Evolutionary conservation across 2,113 vertebrate genomes (phyloP).

Genomic region (Picathartes gymnocephalus): DNA sequence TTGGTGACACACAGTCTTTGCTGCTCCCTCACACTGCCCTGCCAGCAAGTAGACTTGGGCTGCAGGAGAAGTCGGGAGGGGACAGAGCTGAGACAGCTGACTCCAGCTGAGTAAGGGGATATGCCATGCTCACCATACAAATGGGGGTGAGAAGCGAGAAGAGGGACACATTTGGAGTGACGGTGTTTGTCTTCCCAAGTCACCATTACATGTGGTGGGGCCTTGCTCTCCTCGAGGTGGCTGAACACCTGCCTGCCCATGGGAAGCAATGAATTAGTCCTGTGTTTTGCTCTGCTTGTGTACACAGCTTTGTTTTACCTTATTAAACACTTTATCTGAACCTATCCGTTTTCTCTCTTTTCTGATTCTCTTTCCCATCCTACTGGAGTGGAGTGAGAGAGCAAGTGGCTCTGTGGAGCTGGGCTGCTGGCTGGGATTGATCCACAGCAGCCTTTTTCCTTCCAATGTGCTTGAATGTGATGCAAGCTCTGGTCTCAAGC

Average conservation of each 20-base stretch:
- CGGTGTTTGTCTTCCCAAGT: not conserved
- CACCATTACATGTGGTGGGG: fast-evolving
- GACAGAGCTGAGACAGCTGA: not conserved
- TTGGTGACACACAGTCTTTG: not conserved
- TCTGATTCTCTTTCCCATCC: not conserved
- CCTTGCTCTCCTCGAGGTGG: not conserved
- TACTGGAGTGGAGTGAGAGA: not conserved
- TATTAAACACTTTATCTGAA: not conserved
- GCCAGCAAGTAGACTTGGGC: not conserved
- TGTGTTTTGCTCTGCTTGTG: not conserved
- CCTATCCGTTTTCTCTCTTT: not conserved
- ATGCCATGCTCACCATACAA: fast-evolving
- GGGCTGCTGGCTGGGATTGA: not conserved
- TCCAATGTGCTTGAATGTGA: not conserved
- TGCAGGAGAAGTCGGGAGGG: not conserved
- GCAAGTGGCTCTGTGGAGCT: fast-evolving
- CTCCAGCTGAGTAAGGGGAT: not conserved
- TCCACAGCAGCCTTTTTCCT: not conserved
- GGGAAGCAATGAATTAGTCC: not conserved
- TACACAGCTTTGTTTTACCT: not conserved
- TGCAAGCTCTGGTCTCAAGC: not conserved
- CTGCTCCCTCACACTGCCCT: not conserved
- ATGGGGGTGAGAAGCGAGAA: not conserved
- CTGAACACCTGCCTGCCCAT: fast-evolving
- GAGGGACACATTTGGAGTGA: fast-evolving